Percentiles rank a stretch among this genome's conserved stretches.
Conservation (phyloP, 2,113 vertebrate genomes). For the Neotoma lepida region DNA sequence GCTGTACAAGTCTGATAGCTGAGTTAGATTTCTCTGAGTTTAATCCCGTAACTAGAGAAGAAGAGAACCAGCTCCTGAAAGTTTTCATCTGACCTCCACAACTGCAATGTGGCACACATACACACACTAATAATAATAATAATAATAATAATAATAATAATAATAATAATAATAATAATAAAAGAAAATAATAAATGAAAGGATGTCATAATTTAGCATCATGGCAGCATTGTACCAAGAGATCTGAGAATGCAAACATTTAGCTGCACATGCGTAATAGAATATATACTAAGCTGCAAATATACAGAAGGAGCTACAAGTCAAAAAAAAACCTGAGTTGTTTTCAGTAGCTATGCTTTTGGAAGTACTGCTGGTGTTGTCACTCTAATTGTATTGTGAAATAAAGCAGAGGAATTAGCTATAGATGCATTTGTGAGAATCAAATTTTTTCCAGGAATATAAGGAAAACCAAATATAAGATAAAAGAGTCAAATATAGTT, state of each 20-base stretch:
- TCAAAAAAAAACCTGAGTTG: not conserved
- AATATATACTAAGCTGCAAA: not conserved
- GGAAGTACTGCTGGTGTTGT: not conserved
- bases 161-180: not conserved
- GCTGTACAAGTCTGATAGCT: too few relatives aligned
- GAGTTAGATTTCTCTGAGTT: not conserved
- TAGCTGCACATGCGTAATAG: not conserved
- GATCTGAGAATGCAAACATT: slow-evolving; percentile 34
- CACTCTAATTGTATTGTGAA: not conserved
- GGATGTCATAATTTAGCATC: not conserved
- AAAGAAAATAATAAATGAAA: not conserved
- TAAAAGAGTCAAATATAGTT: not conserved
- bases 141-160: not conserved
- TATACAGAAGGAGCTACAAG: not conserved
- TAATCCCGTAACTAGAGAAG: not conserved
- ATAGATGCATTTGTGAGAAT: not conserved
- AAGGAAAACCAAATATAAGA: not conserved
- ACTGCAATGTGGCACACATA: not conserved
- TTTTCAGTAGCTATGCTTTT: not conserved
- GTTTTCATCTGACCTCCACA: not conserved
- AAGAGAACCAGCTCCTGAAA: not conserved
- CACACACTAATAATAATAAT: not conserved
- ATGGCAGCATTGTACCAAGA: not conserved
- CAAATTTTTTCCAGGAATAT: not conserved
- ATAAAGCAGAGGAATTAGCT: not conserved